These are phyloP conservation scores for Enteromius viviparus DNA, from an alignment of 2,797 vertebrate species.

Conservation along the genomic window DNA sequence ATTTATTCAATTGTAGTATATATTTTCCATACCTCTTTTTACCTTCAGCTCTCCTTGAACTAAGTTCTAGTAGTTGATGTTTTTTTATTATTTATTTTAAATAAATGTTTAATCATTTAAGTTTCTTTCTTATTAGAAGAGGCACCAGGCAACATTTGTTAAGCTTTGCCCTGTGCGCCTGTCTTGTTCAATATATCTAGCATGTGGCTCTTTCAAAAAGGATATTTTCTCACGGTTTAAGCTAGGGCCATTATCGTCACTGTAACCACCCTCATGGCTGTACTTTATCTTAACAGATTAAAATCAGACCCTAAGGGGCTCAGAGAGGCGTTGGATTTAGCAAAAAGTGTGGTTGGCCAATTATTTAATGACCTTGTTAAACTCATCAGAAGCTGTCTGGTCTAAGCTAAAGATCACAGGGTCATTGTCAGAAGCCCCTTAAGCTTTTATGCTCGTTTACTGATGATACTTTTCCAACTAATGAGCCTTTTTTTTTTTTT, in stretches of 20 bases:
- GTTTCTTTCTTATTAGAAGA: constrained; percentile 23
- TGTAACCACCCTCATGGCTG: constrained; percentile 11
- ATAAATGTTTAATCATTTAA: constrained; percentile 3
- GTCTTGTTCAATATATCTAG: constrained; percentile 31
- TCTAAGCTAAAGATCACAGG: constrained; percentile 23
- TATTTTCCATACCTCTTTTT: not conserved
- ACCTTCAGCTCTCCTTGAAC: not conserved
- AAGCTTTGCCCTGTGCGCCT: constrained; percentile 4
- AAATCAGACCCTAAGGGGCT: constrained; percentile 15
- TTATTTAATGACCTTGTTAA: constrained; percentile 45
- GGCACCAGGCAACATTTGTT: constrained; percentile 33
- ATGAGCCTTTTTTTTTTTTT: not conserved
- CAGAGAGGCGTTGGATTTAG: not conserved
- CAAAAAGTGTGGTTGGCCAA: constrained; percentile 34
- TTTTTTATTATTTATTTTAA: not conserved
- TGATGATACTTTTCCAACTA: constrained; percentile 32
- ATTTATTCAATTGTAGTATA: not conserved
- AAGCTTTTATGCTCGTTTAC: constrained; percentile 12
- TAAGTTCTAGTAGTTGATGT: not conserved
- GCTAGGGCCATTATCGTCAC: not conserved
- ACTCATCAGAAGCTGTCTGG: constrained; percentile 25
- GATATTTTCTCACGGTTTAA: constrained; percentile 36
- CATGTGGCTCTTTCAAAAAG: constrained; percentile 29
- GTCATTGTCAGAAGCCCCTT: constrained; percentile 24
- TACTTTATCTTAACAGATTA: constrained; percentile 36